Base-by-base conservation (phyloP, 2,888 invertebrate genomes). In the Caenorhabditis macrosperma region DNA sequence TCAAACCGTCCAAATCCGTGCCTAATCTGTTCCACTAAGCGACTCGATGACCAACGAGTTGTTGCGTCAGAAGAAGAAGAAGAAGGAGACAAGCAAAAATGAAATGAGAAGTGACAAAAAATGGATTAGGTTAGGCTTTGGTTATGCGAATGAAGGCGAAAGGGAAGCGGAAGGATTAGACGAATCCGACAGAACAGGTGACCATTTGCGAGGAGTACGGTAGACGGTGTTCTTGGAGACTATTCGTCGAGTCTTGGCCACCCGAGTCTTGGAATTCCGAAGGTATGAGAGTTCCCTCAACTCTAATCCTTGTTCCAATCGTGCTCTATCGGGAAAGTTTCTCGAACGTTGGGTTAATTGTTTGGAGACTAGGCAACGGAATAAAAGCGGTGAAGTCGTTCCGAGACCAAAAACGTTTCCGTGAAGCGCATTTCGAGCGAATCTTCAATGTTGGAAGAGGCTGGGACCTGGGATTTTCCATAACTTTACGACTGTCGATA, bases 1-100 rank as follows among this genome's bases (percentile, higher is more conserved):
- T 67, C 55, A 64, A 52, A 52, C n/a, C 35, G 2, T 48, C 35
- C 20, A 64, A 64, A 64, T 64, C 67, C 46, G 46, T 46, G 67
- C 67, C 54, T 67, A 67, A 67, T 67, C 67, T 67, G 55, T 67
- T 67, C 67, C 55, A 67, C 55, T 57, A 35, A 24, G 35, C 20
- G 33, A 38, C 22, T 52, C 55, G 52, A 20, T 66, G 54, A 54
- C 54, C 38, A 67, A 67, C 67, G 30, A 67, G 38, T 55, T 57
- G 44, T 67, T 67, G 55, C 67, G 67, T 55, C 24, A 66, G 15
- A 17, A 50, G 38, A n/a, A 17, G 24, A 59, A 20, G 55, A 28
- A 30, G 24, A 24, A 2, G 41, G 9, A 7, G 33, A 12, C 5
- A 50, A 26, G 26, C 50, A 15, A 20, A 24, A 57, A 24, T 22